A percentile compares a stretch with the other conserved stretches of the same genome.
phyloP scores from a whole-genome alignment of 1,140 invertebrate species.

The Drosophila mauritiana region DNA sequence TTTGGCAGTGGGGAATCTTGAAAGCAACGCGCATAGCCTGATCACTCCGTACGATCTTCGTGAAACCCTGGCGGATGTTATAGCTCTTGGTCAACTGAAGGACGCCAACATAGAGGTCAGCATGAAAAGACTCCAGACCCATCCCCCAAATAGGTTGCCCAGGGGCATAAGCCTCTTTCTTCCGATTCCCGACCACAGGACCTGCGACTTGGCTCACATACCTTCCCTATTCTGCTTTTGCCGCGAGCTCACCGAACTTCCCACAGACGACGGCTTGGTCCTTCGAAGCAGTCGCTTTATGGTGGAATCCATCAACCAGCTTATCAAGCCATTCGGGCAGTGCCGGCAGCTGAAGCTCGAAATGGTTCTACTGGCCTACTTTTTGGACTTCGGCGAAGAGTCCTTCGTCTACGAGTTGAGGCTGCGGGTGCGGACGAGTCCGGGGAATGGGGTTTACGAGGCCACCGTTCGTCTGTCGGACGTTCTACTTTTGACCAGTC shows the following conservation, averaged over 20 bases:
- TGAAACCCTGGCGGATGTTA: slow-evolving; percentile 87
- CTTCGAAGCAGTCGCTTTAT: slow-evolving; percentile 33
- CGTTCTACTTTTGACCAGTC: slow-evolving; percentile 10
- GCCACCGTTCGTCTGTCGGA: slow-evolving; percentile 21
- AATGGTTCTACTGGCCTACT: slow-evolving; percentile 85
- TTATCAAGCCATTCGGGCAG: not conserved
- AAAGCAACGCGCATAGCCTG: slow-evolving; percentile 88
- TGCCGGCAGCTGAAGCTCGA: slow-evolving; percentile 12
- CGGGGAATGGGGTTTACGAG: slow-evolving; percentile 33
- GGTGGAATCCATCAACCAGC: slow-evolving; percentile 24
- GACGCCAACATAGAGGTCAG: slow-evolving; percentile 54
- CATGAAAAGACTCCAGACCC: not conserved
- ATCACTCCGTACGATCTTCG: slow-evolving; percentile 93
- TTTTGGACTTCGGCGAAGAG: slow-evolving; percentile 12
- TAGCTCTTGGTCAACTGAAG: slow-evolving; percentile 82
- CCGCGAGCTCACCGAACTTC: slow-evolving; percentile 14
- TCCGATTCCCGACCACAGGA: slow-evolving; percentile 88
- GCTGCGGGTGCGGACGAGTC: slow-evolving; percentile 23
- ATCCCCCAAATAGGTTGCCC: slow-evolving; percentile 22
- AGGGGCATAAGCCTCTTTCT: slow-evolving; percentile 90
- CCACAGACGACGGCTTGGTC: slow-evolving; percentile 20
- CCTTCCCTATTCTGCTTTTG: slow-evolving; percentile 40
- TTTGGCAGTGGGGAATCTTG: slow-evolving; percentile 87
- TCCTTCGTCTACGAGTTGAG: slow-evolving; percentile 13
- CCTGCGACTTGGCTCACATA: slow-evolving; percentile 87